These are phyloP conservation scores for Hippocampus comes DNA, from an alignment of 2,113 vertebrate genomes.

Conservation along the genomic window DNA sequence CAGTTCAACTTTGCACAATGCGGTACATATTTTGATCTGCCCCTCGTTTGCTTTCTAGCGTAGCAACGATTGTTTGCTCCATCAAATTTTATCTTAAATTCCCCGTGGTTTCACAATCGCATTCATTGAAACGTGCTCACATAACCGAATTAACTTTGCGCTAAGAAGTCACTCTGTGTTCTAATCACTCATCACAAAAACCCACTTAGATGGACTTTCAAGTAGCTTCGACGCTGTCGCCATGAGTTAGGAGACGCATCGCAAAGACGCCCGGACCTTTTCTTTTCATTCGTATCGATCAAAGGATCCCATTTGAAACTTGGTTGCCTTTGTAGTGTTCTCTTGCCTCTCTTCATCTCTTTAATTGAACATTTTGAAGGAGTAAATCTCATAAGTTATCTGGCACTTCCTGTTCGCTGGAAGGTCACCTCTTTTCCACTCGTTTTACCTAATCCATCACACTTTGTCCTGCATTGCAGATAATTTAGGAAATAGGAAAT, in stretches of 20 bases:
- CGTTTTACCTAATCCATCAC: too few species aligned
- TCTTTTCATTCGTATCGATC: neutral
- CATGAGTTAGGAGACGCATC: neutral
- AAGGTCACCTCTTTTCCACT: too few species aligned
- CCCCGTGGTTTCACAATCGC: constrained; percentile 7
- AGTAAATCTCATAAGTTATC: too few species aligned
- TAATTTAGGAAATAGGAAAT: too few species aligned
- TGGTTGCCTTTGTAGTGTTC: too few species aligned
- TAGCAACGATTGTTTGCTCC: constrained; percentile 15
- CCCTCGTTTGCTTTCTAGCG: constrained; percentile 8
- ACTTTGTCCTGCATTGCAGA: too few species aligned
- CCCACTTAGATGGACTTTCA: neutral
- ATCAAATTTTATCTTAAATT: constrained; percentile 7
- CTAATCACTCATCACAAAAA: constrained; percentile 21
- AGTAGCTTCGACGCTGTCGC: neutral
- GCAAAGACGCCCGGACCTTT: neutral
- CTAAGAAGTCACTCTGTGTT: constrained; percentile 1
- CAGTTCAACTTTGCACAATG: constrained; percentile 37
- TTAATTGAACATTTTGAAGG: too few species aligned
- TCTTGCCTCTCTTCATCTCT: too few species aligned
- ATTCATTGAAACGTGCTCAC: neutral
- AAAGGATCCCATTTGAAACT: neutral
- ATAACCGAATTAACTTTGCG: constrained; percentile 14
- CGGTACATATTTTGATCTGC: constrained; percentile 15
- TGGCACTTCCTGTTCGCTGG: too few species aligned